These are phyloP conservation scores for Protophormia terraenovae DNA, from an alignment of 2,888 invertebrate species.

Conservation along the genomic window DNA sequence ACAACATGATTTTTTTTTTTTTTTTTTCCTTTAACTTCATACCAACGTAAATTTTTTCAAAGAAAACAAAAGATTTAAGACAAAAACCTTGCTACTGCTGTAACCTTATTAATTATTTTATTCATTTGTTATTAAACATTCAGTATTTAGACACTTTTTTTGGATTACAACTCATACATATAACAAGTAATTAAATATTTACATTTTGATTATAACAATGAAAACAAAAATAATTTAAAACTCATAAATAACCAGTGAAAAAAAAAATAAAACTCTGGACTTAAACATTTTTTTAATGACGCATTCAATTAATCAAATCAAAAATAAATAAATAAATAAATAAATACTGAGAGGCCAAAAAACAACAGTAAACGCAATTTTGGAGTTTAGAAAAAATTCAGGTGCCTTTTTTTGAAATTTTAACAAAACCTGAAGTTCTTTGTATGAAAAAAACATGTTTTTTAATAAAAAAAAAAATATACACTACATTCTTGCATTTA, in stretches of 20 bases:
- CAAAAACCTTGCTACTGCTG: slow-evolving; percentile 7
- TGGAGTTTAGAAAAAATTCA: not conserved
- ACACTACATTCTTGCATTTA: slow-evolving; percentile 57
- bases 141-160: slow-evolving; percentile 3
- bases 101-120: slow-evolving; percentile 24
- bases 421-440: slow-evolving; percentile 18
- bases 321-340: not conserved
- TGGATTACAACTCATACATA: not conserved
- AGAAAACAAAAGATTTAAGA: slow-evolving; percentile 38
- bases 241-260: slow-evolving; percentile 11
- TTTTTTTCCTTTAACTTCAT: not conserved
- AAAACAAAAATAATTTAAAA: slow-evolving; percentile 18
- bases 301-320: slow-evolving; percentile 44
- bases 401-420: slow-evolving; percentile 12
- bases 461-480: not conserved
- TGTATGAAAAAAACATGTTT: slow-evolving; percentile 33
- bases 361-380: slow-evolving; percentile 38
- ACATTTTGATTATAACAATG: slow-evolving; percentile 28
- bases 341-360: slow-evolving; percentile 10
- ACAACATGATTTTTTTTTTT: not conserved
- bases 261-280: not conserved
- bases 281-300: slow-evolving; percentile 27
- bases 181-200: slow-evolving; percentile 49
- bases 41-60: not conserved
- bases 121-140: slow-evolving; percentile 2